A percentile compares a stretch with the other conserved stretches of the same genome.
Conservation (phyloP, 2,888 invertebrate genomes). For the Lypha dubia region DNA sequence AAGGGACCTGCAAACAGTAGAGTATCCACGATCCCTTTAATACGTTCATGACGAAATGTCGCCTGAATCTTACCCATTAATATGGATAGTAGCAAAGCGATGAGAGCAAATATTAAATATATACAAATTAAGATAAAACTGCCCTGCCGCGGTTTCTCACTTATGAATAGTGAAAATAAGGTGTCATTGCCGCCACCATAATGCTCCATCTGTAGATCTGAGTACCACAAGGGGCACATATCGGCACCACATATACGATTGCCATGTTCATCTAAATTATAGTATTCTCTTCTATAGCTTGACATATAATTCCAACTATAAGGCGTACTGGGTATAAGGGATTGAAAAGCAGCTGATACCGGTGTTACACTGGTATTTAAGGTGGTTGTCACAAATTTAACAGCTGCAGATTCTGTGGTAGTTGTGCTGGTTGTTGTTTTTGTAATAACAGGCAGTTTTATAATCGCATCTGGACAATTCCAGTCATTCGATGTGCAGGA, state of each 20-base stretch:
- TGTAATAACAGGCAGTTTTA: conserved; percentile 1
- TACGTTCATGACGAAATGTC: conserved; percentile 83
- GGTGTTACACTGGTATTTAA: conserved; percentile 38
- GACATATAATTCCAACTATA: conserved; percentile 73
- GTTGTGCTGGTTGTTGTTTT: conserved; percentile 7
- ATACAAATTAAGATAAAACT: conserved; percentile 79
- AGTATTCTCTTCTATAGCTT: conserved; percentile 83
- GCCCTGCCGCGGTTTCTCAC: conserved; percentile 77
- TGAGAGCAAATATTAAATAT: conserved; percentile 83
- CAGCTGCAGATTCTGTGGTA: conserved; percentile 16
- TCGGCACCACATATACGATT: conserved; percentile 86
- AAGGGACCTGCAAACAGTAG: conserved; percentile 89
- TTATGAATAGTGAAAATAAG: conserved; percentile 79
- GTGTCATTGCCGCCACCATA: conserved; percentile 73
- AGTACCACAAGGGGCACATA: conserved; percentile 84
- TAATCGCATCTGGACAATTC: conserved; percentile 76
- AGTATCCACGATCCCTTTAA: conserved; percentile 84
- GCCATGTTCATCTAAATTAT: conserved; percentile 84
- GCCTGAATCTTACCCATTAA: conserved; percentile 83
- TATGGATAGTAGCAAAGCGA: conserved; percentile 83
- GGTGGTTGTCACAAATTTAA: not conserved
- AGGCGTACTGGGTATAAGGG: conserved; percentile 68
- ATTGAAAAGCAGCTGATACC: conserved; percentile 54
- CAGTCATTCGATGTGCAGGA: conserved; percentile 81
- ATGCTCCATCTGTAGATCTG: conserved; percentile 59